A percentile compares a stretch with the other conserved stretches of the same genome.
Evolutionary conservation across 2,113 vertebrate species (phyloP).

Genomic region (Podiceps cristatus): DNA sequence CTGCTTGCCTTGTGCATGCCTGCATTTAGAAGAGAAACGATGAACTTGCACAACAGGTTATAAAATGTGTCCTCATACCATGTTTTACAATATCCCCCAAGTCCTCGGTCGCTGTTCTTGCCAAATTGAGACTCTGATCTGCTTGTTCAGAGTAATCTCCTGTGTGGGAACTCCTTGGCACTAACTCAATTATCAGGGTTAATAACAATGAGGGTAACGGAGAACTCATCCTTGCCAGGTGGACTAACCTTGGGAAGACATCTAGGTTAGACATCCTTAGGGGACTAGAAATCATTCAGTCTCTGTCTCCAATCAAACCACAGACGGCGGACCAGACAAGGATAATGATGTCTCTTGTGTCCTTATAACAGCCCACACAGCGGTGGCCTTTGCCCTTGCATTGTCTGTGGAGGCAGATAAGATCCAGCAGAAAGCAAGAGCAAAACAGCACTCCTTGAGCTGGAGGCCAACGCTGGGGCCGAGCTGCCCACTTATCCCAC

Average conservation of each 20-base stretch:
- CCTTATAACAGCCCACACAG: background rate
- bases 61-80: background rate
- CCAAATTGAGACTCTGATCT: background rate
- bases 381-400: background rate
- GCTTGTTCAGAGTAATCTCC: background rate
- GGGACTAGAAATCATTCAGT: background rate
- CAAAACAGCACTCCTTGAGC: background rate
- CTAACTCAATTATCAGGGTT: background rate
- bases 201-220: background rate
- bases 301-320: background rate
- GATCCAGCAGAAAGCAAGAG: background rate
- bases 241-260: background rate
- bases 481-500: background rate
- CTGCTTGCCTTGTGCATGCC: background rate
- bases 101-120: rapidly evolving
- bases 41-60: background rate
- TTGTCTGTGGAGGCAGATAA: background rate
- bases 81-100: background rate
- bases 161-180: background rate
- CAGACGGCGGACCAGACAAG: background rate
- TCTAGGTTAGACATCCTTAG: background rate
- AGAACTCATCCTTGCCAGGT: background rate
- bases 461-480: background rate
- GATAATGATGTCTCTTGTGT: background rate
- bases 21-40: background rate